phyloP scores from a whole-genome alignment of 2,888 invertebrate species.

The Odiellus spinosus region DNA sequence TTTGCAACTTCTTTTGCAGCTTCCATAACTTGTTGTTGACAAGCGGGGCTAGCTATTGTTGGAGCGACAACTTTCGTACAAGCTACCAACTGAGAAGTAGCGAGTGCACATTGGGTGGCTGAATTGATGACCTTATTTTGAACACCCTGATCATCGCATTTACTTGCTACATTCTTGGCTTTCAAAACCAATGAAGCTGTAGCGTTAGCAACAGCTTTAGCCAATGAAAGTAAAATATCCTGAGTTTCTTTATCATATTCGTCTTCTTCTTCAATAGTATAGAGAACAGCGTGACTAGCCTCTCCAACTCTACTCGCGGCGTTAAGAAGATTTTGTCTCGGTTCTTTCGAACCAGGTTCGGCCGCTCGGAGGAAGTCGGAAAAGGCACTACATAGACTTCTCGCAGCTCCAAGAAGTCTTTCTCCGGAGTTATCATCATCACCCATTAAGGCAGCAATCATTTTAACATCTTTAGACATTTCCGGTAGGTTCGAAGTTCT shows the following conservation, averaged over 20 bases:
- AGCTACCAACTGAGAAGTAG: slow-evolving; percentile 92
- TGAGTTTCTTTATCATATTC: slow-evolving; percentile 37
- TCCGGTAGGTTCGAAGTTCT: slow-evolving; percentile 82
- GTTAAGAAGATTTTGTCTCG: slow-evolving; percentile 77
- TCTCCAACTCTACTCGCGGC: slow-evolving; percentile 95
- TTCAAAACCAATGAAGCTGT: slow-evolving; percentile 90
- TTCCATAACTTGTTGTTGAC: slow-evolving; percentile 70
- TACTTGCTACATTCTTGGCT: slow-evolving; percentile 86
- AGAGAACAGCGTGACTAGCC: slow-evolving; percentile 80
- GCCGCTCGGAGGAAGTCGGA: slow-evolving; percentile 85
- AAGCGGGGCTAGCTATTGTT: slow-evolving; percentile 40
- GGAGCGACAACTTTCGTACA: slow-evolving; percentile 66
- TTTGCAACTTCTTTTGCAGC: slow-evolving; percentile 84
- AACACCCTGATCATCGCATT: slow-evolving; percentile 54
- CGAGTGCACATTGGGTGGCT: slow-evolving; percentile 90
- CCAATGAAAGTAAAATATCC: slow-evolving; percentile 80
- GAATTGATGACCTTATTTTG: slow-evolving; percentile 82
- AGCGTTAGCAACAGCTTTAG: slow-evolving; percentile 94
- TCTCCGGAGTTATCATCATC: slow-evolving; percentile 58
- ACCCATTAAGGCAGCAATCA: slow-evolving; percentile 89
- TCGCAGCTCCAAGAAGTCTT: slow-evolving; percentile 73
- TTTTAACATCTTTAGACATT: slow-evolving; percentile 76
- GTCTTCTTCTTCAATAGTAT: slow-evolving; percentile 73
- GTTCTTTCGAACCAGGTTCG: slow-evolving; percentile 85
- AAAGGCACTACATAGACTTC: slow-evolving; percentile 75